Evolutionary conservation across 2,113 vertebrate species (phyloP).

Genomic region (Pterocles orientalis): DNA sequence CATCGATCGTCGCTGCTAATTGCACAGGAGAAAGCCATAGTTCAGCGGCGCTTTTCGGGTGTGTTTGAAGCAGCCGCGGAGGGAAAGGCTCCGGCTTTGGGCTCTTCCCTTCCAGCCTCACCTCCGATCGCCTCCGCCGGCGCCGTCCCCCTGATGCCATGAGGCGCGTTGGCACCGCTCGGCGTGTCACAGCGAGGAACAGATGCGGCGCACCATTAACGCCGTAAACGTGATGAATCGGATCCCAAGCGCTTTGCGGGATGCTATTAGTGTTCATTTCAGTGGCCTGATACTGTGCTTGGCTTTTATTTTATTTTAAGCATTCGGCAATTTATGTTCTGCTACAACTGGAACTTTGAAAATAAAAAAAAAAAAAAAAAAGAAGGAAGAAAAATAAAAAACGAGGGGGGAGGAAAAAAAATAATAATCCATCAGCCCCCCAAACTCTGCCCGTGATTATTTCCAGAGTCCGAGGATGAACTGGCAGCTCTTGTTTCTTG

Average conservation of each 20-base stretch:
- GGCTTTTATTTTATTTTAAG: constrained; percentile 48
- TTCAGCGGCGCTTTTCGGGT: not conserved
- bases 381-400: not conserved
- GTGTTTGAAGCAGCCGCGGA: not conserved
- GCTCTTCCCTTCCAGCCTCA: not conserved
- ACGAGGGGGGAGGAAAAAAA: not conserved
- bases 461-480: constrained; percentile 81
- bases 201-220: constrained; percentile 59
- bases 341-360: not conserved
- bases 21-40: constrained; percentile 6
- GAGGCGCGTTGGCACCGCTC: constrained; percentile 55
- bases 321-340: constrained; percentile 2
- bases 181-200: constrained; percentile 62
- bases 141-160: constrained; percentile 44
- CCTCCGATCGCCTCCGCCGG: not conserved
- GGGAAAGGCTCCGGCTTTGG: not conserved
- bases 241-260: constrained; percentile 45
- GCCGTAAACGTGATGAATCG: constrained; percentile 64
- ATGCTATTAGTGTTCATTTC: constrained; percentile 66
- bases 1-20: constrained; percentile 45
- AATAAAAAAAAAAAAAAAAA: not conserved
- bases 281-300: constrained; percentile 46
- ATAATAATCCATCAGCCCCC: not conserved
- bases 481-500: constrained; percentile 79
- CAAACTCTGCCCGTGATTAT: constrained; percentile 70